phyloP scores from a whole-genome alignment of 2,113 vertebrate species.

The Dicerorhinus sumatrensis region DNA sequence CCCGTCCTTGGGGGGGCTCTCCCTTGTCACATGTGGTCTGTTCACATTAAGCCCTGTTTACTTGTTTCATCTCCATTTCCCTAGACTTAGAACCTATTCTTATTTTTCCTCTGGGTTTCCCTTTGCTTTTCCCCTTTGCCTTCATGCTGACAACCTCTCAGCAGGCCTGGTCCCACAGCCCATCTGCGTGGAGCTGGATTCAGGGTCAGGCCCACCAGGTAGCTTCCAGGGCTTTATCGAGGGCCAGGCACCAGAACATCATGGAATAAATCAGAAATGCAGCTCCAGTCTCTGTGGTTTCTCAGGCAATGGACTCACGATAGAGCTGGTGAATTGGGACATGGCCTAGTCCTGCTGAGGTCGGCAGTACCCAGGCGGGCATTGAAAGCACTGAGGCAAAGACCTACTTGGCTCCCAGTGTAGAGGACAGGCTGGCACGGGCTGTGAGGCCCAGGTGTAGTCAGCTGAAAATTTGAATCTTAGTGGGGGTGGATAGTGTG shows the following conservation, averaged over 20 bases:
- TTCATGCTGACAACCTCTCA: background rate
- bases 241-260: accelerated
- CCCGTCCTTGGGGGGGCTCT: accelerated
- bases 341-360: background rate
- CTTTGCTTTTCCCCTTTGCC: background rate
- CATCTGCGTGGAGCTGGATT: accelerated
- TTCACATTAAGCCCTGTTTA: background rate
- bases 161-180: background rate
- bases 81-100: background rate
- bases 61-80: background rate
- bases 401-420: background rate
- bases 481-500: too few relatives aligned
- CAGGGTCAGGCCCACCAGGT: background rate
- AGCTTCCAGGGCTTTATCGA: too few relatives aligned
- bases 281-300: background rate
- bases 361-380: background rate
- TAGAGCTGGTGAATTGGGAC: background rate
- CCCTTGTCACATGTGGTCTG: accelerated
- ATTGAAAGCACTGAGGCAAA: background rate
- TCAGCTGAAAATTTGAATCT: background rate
- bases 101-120: background rate
- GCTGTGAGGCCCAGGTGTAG: background rate
- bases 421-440: background rate
- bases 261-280: background rate
- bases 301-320: accelerated